Conservation (phyloP, 2,888 invertebrate species). For the Coenonympha arcania region DNA sequence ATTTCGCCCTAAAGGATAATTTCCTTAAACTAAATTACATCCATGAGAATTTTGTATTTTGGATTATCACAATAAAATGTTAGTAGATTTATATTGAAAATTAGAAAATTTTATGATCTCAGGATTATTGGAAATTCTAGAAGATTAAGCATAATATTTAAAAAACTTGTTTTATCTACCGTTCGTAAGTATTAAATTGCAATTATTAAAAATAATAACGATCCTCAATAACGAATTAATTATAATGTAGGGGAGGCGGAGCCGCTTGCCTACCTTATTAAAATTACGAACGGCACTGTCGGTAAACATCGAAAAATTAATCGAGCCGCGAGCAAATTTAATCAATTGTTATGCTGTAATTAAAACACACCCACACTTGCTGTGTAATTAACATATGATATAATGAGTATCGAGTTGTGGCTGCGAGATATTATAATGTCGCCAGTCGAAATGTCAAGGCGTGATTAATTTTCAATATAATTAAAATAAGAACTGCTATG, state of each 20-base stretch:
- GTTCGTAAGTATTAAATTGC: not conserved
- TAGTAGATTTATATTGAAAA: no score
- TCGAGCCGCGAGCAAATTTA: constrained; percentile 24
- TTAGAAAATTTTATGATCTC: no score
- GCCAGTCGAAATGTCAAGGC: no score
- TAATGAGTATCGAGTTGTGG: constrained; percentile 20
- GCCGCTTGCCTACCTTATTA: constrained; percentile 6
- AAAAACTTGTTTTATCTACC: no score
- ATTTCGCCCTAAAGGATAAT: no score
- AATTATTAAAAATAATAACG: not conserved
- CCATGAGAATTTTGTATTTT: no score
- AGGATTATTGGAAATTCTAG: no score
- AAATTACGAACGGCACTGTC: constrained; percentile 6
- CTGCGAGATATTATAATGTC: not conserved
- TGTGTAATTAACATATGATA: constrained; percentile 25
- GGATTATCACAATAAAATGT: no score
- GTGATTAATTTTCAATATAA: no score
- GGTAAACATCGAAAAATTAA: constrained; percentile 25
- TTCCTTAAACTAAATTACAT: no score
- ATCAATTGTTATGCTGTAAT: constrained; percentile 27
- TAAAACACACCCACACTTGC: constrained; percentile 25
- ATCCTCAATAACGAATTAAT: not conserved
- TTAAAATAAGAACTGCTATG: no score
- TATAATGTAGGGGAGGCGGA: not conserved
- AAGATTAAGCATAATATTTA: no score